Base-by-base conservation (phyloP, 2,113 vertebrate genomes). In the Cairina moschata region DNA sequence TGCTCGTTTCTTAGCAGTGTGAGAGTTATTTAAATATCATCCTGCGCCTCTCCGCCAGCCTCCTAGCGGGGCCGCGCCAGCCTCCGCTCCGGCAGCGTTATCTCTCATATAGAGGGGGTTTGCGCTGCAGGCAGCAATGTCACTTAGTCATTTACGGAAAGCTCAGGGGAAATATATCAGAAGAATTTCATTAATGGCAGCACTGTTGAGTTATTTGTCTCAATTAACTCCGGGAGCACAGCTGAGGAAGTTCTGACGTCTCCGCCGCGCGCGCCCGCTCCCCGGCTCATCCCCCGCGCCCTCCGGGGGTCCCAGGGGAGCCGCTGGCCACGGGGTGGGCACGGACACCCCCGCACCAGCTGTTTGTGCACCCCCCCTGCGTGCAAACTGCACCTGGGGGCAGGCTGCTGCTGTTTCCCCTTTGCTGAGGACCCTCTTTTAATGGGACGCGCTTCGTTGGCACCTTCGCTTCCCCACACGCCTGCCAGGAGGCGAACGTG, bases 161-260 rank as follows among this genome's bases (percentile, higher is more conserved):
- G 88, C 97, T 97, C 97, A 83, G 74, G 97, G 97, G 97, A 97
- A 97, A 97, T 97, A 96, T 91, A 95, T 95, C 94, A 95, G 94
- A 94, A 95, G 95, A 97, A 96, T 96, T 97, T 96, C 95, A 96
- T 96, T 97, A 96, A 96, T 97, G 96, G 95, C 54, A 94, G 94
- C 93, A 88, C 93, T 87, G 95, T 94, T 91, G 94, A 96, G 97
- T 96, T 96, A 97, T 97, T 97, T 96, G 93, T 97, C 97, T 97
- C 94, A 96, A 96, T 97, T 97, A 97, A 95, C 96, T 96, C 93
- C 94, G 90, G 83, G 83, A 93, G 95, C 77, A 42, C 96, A 96
- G 94, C 96, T 94, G 95, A 95, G 94, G 90, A 96, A 96, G 90
- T 94, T 90, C 72, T 88, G 85, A 75, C 79, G 50, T 87, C 75